A percentile compares a stretch with the other conserved stretches of the same genome.
Conservation (phyloP, 2,113 vertebrate genomes). For the Platichthys stellatus region DNA sequence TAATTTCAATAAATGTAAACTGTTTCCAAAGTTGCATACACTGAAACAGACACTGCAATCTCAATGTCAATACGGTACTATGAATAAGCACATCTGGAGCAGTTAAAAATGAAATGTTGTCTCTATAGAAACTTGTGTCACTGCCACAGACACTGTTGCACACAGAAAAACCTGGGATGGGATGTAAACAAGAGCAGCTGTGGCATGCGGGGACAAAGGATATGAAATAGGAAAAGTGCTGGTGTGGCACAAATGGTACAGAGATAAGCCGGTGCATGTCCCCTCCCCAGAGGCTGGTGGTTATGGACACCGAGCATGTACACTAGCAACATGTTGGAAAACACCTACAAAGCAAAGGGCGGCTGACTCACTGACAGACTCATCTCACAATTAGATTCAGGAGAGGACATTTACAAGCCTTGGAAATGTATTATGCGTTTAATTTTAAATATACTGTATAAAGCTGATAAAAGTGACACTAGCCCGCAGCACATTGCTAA, state of each 20-base stretch:
- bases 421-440: background rate
- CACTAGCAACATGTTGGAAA: conserved; percentile 10
- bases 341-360: conserved; percentile 6
- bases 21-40: no score
- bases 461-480: background rate
- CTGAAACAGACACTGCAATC: background rate
- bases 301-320: conserved; percentile 3
- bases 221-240: conserved; percentile 30
- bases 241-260: conserved; percentile 22
- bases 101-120: conserved; percentile 17
- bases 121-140: conserved; percentile 14
- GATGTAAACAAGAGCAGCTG: conserved; percentile 46
- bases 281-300: conserved; percentile 8
- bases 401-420: background rate
- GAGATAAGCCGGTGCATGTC: conserved; percentile 52
- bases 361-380: background rate
- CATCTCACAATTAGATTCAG: background rate
- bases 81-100: no score
- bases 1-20: no score
- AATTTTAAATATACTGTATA: background rate
- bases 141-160: conserved; percentile 9
- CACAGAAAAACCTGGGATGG: conserved; percentile 18
- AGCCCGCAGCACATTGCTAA: background rate
- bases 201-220: conserved; percentile 52
- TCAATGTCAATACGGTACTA: background rate